These are phyloP conservation scores for Megaustenia siamemsis DNA, from an alignment of 2,888 invertebrate genomes.

Conservation along the genomic window DNA sequence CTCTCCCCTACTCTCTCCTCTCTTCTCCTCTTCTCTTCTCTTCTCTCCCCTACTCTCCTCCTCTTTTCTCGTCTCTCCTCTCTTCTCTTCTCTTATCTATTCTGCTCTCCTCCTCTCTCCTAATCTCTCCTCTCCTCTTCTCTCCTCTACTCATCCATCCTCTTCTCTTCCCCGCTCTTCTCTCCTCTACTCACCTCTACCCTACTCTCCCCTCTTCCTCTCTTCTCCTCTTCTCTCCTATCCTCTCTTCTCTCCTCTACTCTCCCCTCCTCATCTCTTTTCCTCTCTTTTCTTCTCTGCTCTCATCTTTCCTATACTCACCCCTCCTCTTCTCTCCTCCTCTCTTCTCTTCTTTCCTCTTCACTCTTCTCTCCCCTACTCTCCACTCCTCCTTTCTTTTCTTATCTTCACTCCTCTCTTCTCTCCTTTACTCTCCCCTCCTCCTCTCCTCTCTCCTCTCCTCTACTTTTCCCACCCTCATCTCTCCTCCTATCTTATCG, in stretches of 20 bases:
- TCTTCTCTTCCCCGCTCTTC: too few species aligned
- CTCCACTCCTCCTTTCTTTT: not conserved
- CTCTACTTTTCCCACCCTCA: not conserved
- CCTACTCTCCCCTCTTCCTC: not conserved
- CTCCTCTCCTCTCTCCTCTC: not conserved
- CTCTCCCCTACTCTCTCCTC: too few species aligned
- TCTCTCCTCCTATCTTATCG: too few species aligned
- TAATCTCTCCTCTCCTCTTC: too few species aligned
- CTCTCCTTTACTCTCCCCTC: not conserved
- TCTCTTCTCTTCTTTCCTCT: not conserved
- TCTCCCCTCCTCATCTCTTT: not conserved
- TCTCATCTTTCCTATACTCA: not conserved
- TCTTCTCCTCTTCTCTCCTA: not conserved
- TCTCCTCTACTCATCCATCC: too few species aligned
- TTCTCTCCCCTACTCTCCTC: too few species aligned
- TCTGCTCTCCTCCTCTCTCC: too few species aligned
- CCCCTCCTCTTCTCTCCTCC: not conserved
- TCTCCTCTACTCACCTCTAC: too few species aligned
- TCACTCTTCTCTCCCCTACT: not conserved
- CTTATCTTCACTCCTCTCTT: not conserved
- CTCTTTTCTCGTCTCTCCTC: too few species aligned
- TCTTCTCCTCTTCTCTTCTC: too few species aligned
- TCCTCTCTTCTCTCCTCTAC: not conserved
- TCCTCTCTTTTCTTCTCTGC: not conserved
- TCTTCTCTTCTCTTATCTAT: too few species aligned